These are phyloP conservation scores for Montipora capitata DNA, from an alignment of 92 coral and sea anemone genomes.

Conservation along the genomic window DNA sequence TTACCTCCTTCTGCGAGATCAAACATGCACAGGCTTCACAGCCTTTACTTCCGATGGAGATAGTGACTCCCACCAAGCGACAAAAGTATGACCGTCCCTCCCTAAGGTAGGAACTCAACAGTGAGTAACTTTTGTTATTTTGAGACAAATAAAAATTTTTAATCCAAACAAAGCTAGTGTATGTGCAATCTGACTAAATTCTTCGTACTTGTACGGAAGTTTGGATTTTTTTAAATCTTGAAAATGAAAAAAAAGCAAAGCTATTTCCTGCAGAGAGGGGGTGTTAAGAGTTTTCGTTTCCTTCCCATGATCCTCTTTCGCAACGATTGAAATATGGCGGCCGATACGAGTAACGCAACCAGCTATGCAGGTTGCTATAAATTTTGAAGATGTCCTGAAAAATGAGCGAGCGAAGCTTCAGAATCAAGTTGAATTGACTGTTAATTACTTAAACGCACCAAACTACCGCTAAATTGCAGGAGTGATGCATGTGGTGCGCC, in stretches of 20 bases:
- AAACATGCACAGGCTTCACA: neutral
- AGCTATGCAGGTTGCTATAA: slow-evolving; percentile 34
- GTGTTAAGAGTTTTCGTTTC: neutral
- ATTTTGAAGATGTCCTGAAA: slow-evolving; percentile 46
- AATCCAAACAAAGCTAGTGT: no score
- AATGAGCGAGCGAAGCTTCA: slow-evolving; percentile 64
- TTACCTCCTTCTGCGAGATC: neutral
- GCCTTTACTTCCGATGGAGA: slow-evolving; percentile 29
- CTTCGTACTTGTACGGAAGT: no score
- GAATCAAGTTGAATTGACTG: slow-evolving; percentile 29
- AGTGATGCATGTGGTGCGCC: no score
- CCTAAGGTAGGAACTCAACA: slow-evolving; percentile 12
- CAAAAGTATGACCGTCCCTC: slow-evolving; percentile 27
- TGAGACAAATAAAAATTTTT: no score
- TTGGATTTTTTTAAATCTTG: no score
- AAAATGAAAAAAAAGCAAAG: neutral
- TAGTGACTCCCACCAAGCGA: slow-evolving; percentile 28
- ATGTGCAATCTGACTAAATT: no score
- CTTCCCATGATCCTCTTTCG: slow-evolving; percentile 42
- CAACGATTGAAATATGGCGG: slow-evolving; percentile 67
- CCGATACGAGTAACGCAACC: slow-evolving; percentile 19
- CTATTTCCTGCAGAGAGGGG: slow-evolving; percentile 44
- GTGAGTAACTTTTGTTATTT: neutral
- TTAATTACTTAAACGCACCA: slow-evolving; percentile 65
- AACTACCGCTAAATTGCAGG: slow-evolving; percentile 46